Conservation (phyloP, 2,797 vertebrate species). For the Eulemur rubriventer region DNA sequence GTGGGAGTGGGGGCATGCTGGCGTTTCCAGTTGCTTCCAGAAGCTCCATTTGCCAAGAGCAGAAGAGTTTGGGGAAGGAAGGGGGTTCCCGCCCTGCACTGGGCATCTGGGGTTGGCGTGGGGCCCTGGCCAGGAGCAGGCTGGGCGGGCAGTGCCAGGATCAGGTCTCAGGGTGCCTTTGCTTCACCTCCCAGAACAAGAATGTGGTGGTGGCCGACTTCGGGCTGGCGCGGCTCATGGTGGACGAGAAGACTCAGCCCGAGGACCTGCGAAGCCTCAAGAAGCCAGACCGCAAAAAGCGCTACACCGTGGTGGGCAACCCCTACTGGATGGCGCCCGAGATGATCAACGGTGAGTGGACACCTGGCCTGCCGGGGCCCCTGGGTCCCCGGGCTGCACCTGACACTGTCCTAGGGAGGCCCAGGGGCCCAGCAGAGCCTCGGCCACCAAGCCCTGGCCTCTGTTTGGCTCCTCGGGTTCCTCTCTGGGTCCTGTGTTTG, state of each 20-base stretch:
- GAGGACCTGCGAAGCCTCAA: constrained; percentile 91
- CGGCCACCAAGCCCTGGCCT: not conserved
- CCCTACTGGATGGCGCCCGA: constrained; percentile 99
- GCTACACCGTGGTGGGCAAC: constrained; percentile 99
- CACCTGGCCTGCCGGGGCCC: fast-evolving
- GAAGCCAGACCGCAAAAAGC: constrained; percentile 94
- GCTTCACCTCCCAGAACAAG: constrained; percentile 89
- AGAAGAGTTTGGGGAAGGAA: too few relatives aligned
- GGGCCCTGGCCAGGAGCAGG: not conserved
- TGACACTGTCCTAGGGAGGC: not conserved
- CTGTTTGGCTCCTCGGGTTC: fast-evolving
- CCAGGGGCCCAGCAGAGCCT: not conserved
- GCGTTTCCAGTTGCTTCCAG: not conserved
- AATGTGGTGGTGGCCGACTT: constrained; percentile 98
- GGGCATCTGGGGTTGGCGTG: not conserved
- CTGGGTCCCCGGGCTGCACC: not conserved
- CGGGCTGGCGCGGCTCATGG: constrained; percentile 94
- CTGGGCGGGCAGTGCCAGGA: not conserved
- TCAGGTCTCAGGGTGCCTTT: fast-evolving
- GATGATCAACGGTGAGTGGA: constrained; percentile 95
- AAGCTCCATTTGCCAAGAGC: not conserved
- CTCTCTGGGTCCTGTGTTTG: fast-evolving
- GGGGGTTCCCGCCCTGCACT: fast-evolving
- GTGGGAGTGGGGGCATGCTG: not conserved
- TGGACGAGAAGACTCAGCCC: constrained; percentile 93